phyloP scores from a whole-genome alignment of 2,797 vertebrate species.

The Discoglossus pictus region DNA sequence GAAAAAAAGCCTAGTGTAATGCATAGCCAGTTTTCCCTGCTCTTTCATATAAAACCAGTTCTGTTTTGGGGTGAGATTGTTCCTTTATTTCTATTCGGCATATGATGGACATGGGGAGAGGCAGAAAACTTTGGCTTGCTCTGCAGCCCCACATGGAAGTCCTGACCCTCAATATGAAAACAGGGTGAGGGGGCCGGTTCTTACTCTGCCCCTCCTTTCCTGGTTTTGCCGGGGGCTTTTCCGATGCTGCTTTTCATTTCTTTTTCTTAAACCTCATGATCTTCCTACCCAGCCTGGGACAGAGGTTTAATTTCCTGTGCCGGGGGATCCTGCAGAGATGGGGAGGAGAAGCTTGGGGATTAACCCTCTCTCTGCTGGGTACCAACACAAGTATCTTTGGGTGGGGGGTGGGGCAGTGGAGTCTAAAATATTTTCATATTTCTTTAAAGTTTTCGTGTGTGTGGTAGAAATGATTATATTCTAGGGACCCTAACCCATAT shows the following conservation, averaged over 20 bases:
- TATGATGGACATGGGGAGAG: no score
- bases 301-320: slow-evolving; percentile 44
- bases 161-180: slow-evolving; percentile 14
- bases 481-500: no score
- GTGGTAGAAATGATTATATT: no score
- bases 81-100: no score
- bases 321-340: slow-evolving; percentile 37
- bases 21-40: no score
- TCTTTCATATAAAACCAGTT: no score
- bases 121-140: no score
- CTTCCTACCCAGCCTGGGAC: slow-evolving; percentile 36
- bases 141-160: slow-evolving; percentile 2
- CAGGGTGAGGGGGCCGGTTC: slow-evolving; percentile 22
- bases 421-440: no score
- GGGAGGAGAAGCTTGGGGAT: slow-evolving; percentile 31
- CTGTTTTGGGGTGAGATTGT: no score
- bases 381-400: no score
- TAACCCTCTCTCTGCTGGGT: slow-evolving; percentile 11
- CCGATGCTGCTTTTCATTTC: slow-evolving; percentile 24
- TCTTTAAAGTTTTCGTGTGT: no score
- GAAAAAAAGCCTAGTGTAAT: no score
- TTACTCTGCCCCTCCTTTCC: slow-evolving; percentile 12
- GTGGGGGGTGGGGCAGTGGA: background rate
- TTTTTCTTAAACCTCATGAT: slow-evolving; percentile 38
- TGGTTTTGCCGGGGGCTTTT: slow-evolving; percentile 37